Evolutionary conservation across 2,888 invertebrate genomes (phyloP).

Genomic region (Caenorhabditis angaria): DNA sequence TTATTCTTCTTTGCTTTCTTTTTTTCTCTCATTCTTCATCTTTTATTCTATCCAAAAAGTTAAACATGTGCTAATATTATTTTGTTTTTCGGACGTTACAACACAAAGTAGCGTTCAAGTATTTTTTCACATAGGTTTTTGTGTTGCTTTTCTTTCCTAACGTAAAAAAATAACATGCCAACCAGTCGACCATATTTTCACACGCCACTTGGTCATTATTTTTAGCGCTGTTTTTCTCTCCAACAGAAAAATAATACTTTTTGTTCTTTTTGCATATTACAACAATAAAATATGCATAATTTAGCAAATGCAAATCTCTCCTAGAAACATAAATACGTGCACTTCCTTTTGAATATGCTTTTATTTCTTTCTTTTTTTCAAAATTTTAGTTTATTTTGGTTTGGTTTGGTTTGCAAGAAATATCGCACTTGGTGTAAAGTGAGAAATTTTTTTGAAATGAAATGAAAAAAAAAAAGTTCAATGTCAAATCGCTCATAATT

Average conservation of each 20-base stretch:
- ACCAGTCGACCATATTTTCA: background rate
- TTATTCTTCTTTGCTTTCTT: background rate
- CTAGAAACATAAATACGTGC: background rate
- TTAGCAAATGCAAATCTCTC: background rate
- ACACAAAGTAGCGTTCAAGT: too few relatives aligned
- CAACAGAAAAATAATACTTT: background rate
- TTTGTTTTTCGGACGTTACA: too few relatives aligned
- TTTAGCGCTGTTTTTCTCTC: background rate
- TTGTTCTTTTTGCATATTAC: background rate
- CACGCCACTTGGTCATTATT: constrained; percentile 2
- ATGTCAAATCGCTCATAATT: background rate
- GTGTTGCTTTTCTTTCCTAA: too few relatives aligned
- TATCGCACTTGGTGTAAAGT: background rate
- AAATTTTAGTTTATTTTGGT: background rate
- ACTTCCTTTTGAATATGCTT: too few relatives aligned
- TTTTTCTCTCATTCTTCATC: constrained; percentile 11
- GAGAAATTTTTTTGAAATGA: too few relatives aligned
- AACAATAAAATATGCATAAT: background rate
- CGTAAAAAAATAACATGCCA: background rate
- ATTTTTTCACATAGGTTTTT: too few relatives aligned
- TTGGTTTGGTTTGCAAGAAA: background rate
- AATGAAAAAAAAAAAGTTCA: background rate
- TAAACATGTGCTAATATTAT: too few relatives aligned
- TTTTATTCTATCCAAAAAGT: constrained; percentile 19
- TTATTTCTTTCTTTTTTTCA: background rate